Evolutionary conservation across 2,113 vertebrate species (phyloP).

Genomic region (Zingel zingel): DNA sequence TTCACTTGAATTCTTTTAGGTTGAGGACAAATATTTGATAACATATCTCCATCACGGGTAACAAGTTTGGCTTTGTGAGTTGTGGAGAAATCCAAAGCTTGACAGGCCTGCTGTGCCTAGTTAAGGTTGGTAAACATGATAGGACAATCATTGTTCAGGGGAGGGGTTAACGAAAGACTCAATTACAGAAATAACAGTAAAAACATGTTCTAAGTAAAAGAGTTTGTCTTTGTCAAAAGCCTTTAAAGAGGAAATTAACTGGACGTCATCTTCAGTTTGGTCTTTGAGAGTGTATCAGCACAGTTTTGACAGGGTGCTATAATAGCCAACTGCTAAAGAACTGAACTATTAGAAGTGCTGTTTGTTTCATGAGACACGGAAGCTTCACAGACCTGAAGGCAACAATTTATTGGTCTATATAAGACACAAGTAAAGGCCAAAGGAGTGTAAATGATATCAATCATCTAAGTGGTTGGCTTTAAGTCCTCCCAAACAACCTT

Average conservation of each 20-base stretch:
- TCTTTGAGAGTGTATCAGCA: not conserved
- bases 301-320: not conserved
- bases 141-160: not conserved
- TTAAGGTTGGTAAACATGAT: not conserved
- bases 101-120: not conserved
- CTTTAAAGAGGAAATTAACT: not conserved
- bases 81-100: not conserved
- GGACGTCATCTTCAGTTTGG: not conserved
- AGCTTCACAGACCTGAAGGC: not conserved
- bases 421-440: not conserved
- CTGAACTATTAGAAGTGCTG: not conserved
- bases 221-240: not conserved
- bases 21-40: constrained; percentile 1
- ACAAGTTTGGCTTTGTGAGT: not conserved
- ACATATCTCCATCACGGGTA: not conserved
- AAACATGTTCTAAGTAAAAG: not conserved
- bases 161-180: not conserved
- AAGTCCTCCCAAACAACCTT: not conserved
- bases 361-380: not conserved
- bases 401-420: not conserved
- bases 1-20: not conserved
- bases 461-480: not conserved
- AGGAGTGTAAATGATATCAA: not conserved
- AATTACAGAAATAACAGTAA: not conserved
- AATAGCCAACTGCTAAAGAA: not conserved